Evolutionary conservation across 2,113 vertebrate genomes (phyloP), one percentile per base, ranked within the genome.

Genomic region (Pseudopodoces humilis): DNA sequence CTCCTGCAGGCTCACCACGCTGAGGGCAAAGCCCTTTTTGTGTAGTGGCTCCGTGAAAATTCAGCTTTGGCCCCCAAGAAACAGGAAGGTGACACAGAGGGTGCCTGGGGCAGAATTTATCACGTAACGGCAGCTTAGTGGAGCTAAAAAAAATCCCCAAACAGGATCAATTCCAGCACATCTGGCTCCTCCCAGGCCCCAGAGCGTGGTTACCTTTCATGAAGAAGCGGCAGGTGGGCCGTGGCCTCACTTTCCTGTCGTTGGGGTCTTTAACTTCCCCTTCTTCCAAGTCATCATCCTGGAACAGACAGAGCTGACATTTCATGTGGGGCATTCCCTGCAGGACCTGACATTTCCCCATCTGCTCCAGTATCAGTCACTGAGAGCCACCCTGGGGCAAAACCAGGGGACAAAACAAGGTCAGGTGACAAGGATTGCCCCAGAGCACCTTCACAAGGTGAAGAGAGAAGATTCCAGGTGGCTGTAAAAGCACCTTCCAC

Each of bases 231-330:
- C 99, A 99, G 95, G 99, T 99, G 77, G 99, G 98, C 37, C 99
- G 98, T 14, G 99, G 99, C 96, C 99, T 97, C 97, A 99, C 98
- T 97, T 99, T 99, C 80, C 99, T 98, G 96, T 99, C 99, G 4
- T 98, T 99, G 65, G 99, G 99, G 96, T 99, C 99, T 95, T 99
- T 99, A 14, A 99, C 99, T 92, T 99, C 99, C 3, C 99, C 99
- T 91, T 99, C 99, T 75, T 99, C 99, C 83, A 99, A 98, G 90
- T 99, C 99, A 71, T 99, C 99, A 52, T 99, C 99, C 99, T 99
- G 97, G 80, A 98, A 98, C 28, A 94, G 67, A 94, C 76, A 92
- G 56, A 94, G 74, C 23, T 91, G 90, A 86, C 63, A 90, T 77
- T 72, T 65, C 79, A 12, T 1, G 0, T 4, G 83, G 83, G 64